Conservation (phyloP, 2,888 invertebrate species). For the Clivina fossor region DNA sequence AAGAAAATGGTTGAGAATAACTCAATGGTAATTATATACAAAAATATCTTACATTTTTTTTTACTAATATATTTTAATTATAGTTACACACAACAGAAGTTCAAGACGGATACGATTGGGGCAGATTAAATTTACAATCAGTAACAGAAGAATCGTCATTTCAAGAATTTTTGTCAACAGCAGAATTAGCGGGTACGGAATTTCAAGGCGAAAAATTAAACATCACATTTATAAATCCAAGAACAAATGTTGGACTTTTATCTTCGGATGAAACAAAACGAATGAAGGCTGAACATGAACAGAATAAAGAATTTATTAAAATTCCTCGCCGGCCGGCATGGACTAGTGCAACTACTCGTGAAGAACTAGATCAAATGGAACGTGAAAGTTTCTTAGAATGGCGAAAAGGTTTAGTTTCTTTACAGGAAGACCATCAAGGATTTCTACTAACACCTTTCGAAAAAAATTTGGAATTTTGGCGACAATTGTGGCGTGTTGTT, state of each 20-base stretch:
- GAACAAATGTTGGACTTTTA: slow-evolving; percentile 62
- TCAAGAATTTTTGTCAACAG: slow-evolving; percentile 94
- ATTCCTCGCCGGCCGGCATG: slow-evolving; percentile 89
- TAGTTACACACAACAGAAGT: slow-evolving; percentile 84
- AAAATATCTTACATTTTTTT: slow-evolving; percentile 22
- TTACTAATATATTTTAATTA: slow-evolving; percentile 40
- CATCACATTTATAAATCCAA: slow-evolving; percentile 71
- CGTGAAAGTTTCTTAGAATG: slow-evolving; percentile 85
- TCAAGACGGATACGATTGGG: slow-evolving; percentile 91
- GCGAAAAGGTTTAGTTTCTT: slow-evolving; percentile 77
- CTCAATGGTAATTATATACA: slow-evolving; percentile 64
- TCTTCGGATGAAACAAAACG: slow-evolving; percentile 60
- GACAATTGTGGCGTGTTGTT: slow-evolving; percentile 98
- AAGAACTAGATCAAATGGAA: slow-evolving; percentile 79
- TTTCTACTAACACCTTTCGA: slow-evolving; percentile 94
- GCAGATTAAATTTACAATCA: slow-evolving; percentile 83
- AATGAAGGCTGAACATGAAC: slow-evolving; percentile 58
- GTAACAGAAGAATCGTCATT: slow-evolving; percentile 95
- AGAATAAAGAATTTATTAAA: slow-evolving; percentile 65
- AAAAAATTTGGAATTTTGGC: slow-evolving; percentile 96
- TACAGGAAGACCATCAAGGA: slow-evolving; percentile 78
- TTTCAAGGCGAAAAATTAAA: slow-evolving; percentile 91
- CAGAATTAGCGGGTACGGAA: slow-evolving; percentile 91
- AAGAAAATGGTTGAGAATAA: slow-evolving; percentile 69
- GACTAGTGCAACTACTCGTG: slow-evolving; percentile 71